Conservation (phyloP, 2,797 vertebrate species). For the Anabacerthia variegaticeps region DNA sequence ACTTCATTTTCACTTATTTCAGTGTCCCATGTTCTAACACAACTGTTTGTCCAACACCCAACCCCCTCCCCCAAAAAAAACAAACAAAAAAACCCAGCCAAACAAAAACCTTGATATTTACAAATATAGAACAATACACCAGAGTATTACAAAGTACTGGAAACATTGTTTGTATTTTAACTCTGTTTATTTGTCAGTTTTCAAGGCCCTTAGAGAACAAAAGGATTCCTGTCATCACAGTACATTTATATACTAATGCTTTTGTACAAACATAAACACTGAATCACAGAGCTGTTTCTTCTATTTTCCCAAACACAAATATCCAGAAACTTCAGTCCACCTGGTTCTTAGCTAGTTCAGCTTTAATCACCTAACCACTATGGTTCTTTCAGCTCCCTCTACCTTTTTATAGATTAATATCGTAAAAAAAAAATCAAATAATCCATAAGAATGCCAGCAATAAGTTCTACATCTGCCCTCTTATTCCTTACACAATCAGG, state of each 20-base stretch:
- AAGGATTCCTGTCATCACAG: not conserved
- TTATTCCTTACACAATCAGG: not conserved
- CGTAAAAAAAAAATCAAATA: not conserved
- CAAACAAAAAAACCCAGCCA: too few relatives aligned
- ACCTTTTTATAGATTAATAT: not conserved
- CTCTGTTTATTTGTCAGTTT: not conserved
- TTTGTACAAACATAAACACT: not conserved
- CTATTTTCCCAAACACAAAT: not conserved
- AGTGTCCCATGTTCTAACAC: not conserved
- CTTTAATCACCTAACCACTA: not conserved
- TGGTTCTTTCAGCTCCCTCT: not conserved
- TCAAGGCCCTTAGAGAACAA: slow-evolving; percentile 19
- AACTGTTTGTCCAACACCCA: not conserved
- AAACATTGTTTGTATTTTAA: not conserved
- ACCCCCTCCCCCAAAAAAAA: rapidly evolving
- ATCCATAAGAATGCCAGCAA: not conserved
- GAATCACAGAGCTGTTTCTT: not conserved
- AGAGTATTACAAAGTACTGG: not conserved
- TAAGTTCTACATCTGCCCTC: not conserved
- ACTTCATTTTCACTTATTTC: not conserved
- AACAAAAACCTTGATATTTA: not conserved
- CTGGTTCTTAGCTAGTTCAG: not conserved
- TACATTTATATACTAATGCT: not conserved
- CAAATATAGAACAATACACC: not conserved
- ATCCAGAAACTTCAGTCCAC: not conserved